Evolutionary conservation across 2,113 vertebrate species (phyloP), one percentile per base, ranked within the genome.

Genomic region (Dendrocopos noguchii): DNA sequence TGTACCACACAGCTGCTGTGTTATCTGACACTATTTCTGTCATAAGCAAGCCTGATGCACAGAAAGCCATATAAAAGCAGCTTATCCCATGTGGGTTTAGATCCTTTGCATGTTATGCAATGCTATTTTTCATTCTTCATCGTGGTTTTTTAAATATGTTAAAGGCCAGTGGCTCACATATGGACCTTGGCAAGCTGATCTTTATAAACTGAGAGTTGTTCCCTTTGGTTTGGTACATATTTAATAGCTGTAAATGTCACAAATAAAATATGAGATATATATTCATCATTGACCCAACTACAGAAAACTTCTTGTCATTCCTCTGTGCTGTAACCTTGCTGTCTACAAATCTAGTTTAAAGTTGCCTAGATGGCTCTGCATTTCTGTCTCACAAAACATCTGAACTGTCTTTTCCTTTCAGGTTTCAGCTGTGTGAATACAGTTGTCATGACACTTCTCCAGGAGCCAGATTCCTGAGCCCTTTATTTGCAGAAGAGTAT

Each of bases 251-350:
- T 70, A 73, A 94, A 70, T 67, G 63, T 53, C 60, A 80, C 52
- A 71, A 76, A 80, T 87, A 12, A 80, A 80, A 66, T 50, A 64
- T 20, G 24, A 87, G 52, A 55, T 65, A 46, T 42, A 19, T 65
- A 59, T 21, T 90, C 33, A 39, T 19, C 64, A 42, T 46, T 90
- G 52, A 50, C 46, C 6, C 71, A 79, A 71, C 42, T 52, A 42
- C 50, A 71, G 67, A 64, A 88, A 76, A 73, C 44, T 52, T 90
- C 83, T 88, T 90, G 77, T 72, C 83, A 84, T 81, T 70, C 55
- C 34, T 71, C 22, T 79, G 16, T 93, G 44, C 56, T 88, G n/a
- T 25, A 79, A 52, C 29, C 59, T 65, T 76, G 44, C 60, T 34
- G 29, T 36, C 64, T 89, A 33, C 66, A 91, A 70, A 93, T 91